Base-by-base conservation (phyloP, 2,113 vertebrate genomes). In the Corythornis vintsioides region DNA sequence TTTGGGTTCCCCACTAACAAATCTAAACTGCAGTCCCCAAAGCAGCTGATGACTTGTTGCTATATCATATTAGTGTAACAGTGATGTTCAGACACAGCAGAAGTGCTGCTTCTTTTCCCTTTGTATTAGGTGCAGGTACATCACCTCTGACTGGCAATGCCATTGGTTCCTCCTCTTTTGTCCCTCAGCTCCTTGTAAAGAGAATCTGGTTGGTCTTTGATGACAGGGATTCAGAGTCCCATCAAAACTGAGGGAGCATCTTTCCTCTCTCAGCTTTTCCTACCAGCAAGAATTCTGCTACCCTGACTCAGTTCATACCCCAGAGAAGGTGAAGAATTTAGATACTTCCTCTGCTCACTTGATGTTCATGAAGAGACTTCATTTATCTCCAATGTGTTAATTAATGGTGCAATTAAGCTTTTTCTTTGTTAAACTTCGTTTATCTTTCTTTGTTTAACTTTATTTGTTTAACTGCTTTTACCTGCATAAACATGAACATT, bases 81-180 rank as follows among this genome's bases (percentile, higher is more conserved):
- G 28, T 0, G 0, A 59, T 76, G 17, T 20, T 84, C 20, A 64
- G 66, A 31, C 42, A 65, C 7, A 40, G 28, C 13, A 77, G 33
- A 69, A 65, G 35, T 12, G 14, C 3, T 31, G 29, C 65, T 63
- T 6, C 38, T n/a, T 69, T 79, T 65, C 25, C 42, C 14, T 59
- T 20, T 26, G 45, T 35, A 7, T 10, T 21, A 85, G 31, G 3
- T 63, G 35, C 35, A 76, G 55, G 8, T 21, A 31, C 17, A 13
- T 43, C 2, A 1, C 13, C 31, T 67, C 16, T 28, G 15, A 16
- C 7, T 65, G 57, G 28, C 47, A 48, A 15, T 38, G 15, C 5
- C 5, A 1, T 18, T 60, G 60, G 40, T 9, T 70, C 26, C 33
- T 70, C 21, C 29, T 22, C 10, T 17, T 24, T 89, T 92, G 28